phyloP scores from a whole-genome alignment of 1,140 invertebrate genomes.

The Pinna nobilis region DNA sequence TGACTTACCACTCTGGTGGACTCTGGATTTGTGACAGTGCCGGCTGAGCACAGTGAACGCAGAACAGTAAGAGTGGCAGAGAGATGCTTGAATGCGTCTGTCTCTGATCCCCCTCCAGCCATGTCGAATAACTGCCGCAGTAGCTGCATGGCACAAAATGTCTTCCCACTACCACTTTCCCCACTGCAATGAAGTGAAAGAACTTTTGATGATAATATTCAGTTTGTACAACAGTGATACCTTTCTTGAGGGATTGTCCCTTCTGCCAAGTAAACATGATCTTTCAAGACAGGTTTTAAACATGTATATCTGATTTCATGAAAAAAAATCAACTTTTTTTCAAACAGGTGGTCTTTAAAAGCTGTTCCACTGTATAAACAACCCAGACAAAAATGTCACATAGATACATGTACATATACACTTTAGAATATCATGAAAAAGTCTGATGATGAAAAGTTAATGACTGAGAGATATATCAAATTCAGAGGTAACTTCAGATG shows the following conservation, averaged over 20 bases:
- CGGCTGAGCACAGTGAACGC: constrained; percentile 91
- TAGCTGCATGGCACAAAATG: constrained; percentile 93
- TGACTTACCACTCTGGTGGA: constrained; percentile 91
- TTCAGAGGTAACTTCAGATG: no score
- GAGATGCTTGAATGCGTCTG: constrained; percentile 96
- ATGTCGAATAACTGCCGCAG: constrained; percentile 93
- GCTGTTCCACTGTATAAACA: no score
- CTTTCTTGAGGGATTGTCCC: neutral
- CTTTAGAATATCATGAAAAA: neutral
- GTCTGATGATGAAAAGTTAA: neutral
- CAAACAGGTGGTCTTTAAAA: no score
- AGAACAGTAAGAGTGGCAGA: constrained; percentile 95
- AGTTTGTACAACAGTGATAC: constrained; percentile 1
- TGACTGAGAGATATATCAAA: neutral
- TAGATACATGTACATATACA: neutral
- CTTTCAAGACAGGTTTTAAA: no score
- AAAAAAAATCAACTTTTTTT: no score
- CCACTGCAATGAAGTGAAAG: constrained; percentile 78
- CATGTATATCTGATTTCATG: no score
- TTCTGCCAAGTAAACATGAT: neutral
- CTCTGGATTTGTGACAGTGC: constrained; percentile 92
- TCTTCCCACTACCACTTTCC: constrained; percentile 95
- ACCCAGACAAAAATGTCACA: neutral
- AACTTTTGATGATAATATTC: constrained; percentile 7
- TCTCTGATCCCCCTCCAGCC: constrained; percentile 90